These are phyloP conservation scores for Tolmerus cingulatus DNA, from an alignment of 2,888 invertebrate genomes.

Conservation along the genomic window DNA sequence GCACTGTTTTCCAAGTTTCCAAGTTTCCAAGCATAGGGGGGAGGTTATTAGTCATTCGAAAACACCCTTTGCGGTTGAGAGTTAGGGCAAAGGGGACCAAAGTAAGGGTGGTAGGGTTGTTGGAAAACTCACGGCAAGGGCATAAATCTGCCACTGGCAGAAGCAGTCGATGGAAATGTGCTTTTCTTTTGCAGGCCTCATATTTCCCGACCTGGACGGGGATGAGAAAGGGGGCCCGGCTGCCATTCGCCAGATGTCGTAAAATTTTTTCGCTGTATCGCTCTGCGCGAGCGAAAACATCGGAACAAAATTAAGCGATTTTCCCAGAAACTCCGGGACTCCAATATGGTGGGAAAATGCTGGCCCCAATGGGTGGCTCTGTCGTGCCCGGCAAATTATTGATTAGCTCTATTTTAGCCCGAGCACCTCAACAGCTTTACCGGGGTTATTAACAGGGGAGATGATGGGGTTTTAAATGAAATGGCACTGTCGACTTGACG, in stretches of 20 bases:
- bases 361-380: neutral
- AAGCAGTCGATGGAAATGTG: neutral
- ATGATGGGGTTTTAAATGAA: conserved; percentile 20
- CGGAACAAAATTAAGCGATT: conserved; percentile 24
- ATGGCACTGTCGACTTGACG: neutral
- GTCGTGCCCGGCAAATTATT: conserved; percentile 2
- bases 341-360: neutral
- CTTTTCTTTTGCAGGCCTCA: neutral
- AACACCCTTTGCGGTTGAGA: neutral
- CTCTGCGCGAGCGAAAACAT: neutral
- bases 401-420: conserved; percentile 12
- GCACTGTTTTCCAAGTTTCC: neutral
- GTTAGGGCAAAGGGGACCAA: neutral
- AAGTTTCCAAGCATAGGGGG: neutral
- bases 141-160: neutral
- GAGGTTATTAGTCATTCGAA: neutral
- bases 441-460: neutral
- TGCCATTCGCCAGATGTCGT: neutral
- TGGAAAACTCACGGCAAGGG: neutral
- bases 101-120: neutral
- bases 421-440: neutral
- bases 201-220: neutral
- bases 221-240: neutral
- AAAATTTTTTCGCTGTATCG: conserved; percentile 7
- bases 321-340: neutral